Percentiles rank a stretch among this genome's conserved stretches.
Evolutionary conservation across 1,140 invertebrate species (phyloP).

Genomic region (Probaryconus sp.): DNA sequence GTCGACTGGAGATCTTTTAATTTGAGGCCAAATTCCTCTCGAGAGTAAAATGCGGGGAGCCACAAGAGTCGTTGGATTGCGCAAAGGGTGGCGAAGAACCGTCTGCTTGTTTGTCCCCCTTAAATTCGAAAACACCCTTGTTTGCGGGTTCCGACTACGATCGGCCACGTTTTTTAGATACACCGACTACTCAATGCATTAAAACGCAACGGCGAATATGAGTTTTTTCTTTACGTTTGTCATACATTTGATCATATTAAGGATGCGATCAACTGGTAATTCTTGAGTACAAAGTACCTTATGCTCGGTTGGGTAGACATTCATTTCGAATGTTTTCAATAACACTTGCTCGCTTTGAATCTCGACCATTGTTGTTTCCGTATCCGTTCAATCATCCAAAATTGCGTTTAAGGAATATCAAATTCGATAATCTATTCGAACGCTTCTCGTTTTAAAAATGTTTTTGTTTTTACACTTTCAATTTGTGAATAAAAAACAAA

Average conservation of each 20-base stretch:
- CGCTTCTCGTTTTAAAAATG: no score
- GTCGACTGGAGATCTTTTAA: conserved; percentile 76
- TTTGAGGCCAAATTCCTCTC: conserved; percentile 77
- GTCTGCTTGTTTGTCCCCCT: conserved; percentile 55
- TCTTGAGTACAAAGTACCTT: background rate
- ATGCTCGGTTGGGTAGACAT: background rate
- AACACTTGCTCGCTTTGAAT: no score
- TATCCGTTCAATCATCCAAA: no score
- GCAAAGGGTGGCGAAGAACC: conserved; percentile 53
- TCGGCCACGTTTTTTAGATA: conserved; percentile 57
- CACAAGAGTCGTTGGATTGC: conserved; percentile 59
- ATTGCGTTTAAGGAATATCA: no score
- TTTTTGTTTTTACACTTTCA: no score
- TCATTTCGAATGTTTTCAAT: no score
- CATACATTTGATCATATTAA: conserved; percentile 34
- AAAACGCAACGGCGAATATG: conserved; percentile 50
- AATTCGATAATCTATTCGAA: no score
- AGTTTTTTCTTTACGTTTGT: conserved; percentile 42
- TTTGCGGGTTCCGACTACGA: conserved; percentile 57
- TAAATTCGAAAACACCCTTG: conserved; percentile 71
- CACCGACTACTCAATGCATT: conserved; percentile 52
- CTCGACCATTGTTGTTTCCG: no score
- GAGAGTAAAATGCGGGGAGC: conserved; percentile 73
- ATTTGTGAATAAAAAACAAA: no score
- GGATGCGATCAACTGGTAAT: conserved; percentile 16